Evolutionary conservation across 2,797 vertebrate species (phyloP).

Genomic region (Eupleurogrammus muticus): DNA sequence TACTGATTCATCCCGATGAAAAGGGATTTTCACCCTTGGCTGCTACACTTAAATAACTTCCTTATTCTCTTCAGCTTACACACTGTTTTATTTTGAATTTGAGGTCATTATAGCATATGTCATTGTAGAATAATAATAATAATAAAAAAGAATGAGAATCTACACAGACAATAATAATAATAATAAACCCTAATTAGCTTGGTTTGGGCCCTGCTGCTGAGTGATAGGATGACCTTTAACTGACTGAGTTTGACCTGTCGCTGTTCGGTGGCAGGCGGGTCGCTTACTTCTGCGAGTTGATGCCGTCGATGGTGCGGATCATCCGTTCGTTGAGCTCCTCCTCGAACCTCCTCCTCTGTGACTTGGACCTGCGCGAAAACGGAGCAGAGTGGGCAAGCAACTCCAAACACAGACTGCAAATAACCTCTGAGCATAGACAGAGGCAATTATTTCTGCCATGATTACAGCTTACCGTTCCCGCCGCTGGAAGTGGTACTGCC

Average conservation of each 20-base stretch:
- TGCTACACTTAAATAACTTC: not conserved
- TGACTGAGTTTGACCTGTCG: not conserved
- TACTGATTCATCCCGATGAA: too few relatives aligned
- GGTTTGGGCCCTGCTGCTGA: not conserved
- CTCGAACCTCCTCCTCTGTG: conserved; percentile 96
- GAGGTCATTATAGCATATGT: not conserved
- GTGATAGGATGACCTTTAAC: not conserved
- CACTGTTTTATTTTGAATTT: not conserved
- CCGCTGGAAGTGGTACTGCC: conserved; percentile 93
- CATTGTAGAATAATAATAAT: not conserved
- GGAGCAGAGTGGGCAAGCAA: not conserved
- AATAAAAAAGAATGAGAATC: too few relatives aligned
- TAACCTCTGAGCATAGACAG: not conserved
- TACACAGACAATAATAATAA: too few relatives aligned
- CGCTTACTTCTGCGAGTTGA: conserved; percentile 96
- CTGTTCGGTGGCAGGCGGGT: not conserved
- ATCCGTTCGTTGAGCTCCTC: conserved; percentile 97
- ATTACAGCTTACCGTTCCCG: conserved; percentile 78
- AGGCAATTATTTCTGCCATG: not conserved
- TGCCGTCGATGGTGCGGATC: conserved; percentile 97
- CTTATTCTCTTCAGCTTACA: not conserved
- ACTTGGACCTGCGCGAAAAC: conserved; percentile 88
- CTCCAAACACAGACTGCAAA: conserved; percentile 5
- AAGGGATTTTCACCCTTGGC: too few relatives aligned
- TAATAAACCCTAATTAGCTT: too few relatives aligned